Evolutionary conservation across 2,113 vertebrate genomes (phyloP).

Genomic region (Indri indri): DNA sequence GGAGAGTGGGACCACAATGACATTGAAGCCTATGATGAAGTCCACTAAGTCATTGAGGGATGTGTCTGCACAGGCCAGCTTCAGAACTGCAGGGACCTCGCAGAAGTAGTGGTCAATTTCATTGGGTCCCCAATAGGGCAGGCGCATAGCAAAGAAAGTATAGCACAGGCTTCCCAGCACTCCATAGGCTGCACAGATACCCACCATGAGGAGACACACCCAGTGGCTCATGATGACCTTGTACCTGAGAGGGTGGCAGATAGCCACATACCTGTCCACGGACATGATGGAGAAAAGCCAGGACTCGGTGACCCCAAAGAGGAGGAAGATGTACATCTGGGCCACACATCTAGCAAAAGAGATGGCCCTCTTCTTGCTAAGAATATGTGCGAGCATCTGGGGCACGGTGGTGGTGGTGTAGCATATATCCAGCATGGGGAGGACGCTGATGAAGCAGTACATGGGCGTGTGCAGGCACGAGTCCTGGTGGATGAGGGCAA

Average conservation of each 20-base stretch:
- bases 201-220: conserved; percentile 42
- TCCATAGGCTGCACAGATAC: conserved; percentile 44
- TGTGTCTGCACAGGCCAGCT: conserved; percentile 65
- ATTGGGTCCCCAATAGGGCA: conserved; percentile 63
- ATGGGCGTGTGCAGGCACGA: conserved; percentile 55
- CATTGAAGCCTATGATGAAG: conserved; percentile 64
- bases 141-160: conserved; percentile 55
- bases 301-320: conserved; percentile 61
- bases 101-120: conserved; percentile 68
- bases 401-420: conserved; percentile 65
- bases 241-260: conserved; percentile 66
- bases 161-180: conserved; percentile 35
- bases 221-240: conserved; percentile 50
- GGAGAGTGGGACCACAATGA: conserved; percentile 63
- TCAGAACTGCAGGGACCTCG: conserved; percentile 55
- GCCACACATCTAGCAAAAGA: conserved; percentile 40
- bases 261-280: conserved; percentile 48
- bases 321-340: conserved; percentile 74
- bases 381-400: conserved; percentile 3
- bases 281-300: conserved; percentile 67
- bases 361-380: conserved; percentile 52
- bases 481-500: conserved; percentile 58
- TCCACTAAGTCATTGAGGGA: conserved; percentile 63
- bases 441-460: conserved; percentile 55
- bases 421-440: conserved; percentile 67